A percentile compares a stretch with the other conserved stretches of the same genome.
These are phyloP conservation scores for Lepidiolamprologus cunningtoni DNA, from an alignment of 2,113 vertebrate species.

Conservation along the genomic window DNA sequence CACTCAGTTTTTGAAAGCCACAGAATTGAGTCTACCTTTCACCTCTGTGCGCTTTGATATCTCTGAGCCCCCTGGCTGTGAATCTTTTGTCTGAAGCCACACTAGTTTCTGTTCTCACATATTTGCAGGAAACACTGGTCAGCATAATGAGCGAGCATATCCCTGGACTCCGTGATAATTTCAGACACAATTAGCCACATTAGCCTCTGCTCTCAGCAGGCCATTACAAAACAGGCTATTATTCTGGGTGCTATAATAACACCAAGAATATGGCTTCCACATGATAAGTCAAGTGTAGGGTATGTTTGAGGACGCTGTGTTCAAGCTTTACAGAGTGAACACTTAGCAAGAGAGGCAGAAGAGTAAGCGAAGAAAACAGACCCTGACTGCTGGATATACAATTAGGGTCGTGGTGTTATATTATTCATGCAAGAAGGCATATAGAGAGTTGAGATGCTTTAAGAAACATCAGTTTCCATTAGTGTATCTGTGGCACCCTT, in stretches of 20 bases:
- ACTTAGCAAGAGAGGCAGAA: neutral
- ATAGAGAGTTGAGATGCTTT: neutral
- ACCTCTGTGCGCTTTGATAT: conserved; percentile 10
- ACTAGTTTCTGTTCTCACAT: neutral
- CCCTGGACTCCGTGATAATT: conserved; percentile 28
- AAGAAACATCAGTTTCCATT: neutral
- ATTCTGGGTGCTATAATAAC: neutral
- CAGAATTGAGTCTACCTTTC: neutral
- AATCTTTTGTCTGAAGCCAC: neutral
- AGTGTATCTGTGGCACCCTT: neutral
- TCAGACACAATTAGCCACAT: conserved; percentile 61
- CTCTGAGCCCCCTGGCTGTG: neutral
- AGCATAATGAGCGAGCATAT: conserved; percentile 33
- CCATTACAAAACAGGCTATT: conserved; percentile 11
- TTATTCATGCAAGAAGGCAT: neutral
- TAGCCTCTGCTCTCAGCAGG: conserved; percentile 46
- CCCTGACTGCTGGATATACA: neutral
- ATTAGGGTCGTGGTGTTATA: neutral
- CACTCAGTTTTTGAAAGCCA: neutral
- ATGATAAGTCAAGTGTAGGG: neutral
- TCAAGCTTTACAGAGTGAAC: neutral
- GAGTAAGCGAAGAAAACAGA: neutral
- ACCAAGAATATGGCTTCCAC: neutral
- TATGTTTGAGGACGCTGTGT: neutral
- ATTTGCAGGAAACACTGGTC: conserved; percentile 6